Evolutionary conservation across 2,888 invertebrate species (phyloP).

Genomic region (Pheosia gnoma): DNA sequence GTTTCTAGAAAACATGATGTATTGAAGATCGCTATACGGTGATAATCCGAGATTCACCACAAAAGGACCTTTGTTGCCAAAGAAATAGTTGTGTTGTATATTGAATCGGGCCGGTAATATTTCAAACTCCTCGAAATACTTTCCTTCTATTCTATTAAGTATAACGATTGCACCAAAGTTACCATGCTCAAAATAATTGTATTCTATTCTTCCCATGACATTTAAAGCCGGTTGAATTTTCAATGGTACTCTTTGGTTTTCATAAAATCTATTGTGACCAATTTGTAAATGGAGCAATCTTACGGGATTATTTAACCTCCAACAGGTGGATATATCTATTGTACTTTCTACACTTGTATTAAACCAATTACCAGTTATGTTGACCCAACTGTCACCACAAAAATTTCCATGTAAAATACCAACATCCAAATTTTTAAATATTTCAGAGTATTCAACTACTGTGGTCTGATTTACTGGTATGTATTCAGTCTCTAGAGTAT

Average conservation of each 20-base stretch:
- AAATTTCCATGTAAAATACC: constrained; percentile 97
- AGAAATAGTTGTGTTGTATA: constrained; percentile 95
- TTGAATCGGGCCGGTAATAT: constrained; percentile 87
- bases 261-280: constrained; percentile 93
- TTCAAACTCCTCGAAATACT: constrained; percentile 91
- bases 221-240: constrained; percentile 93
- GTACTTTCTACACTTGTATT: constrained; percentile 91
- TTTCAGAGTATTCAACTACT: constrained; percentile 92
- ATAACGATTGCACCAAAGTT: constrained; percentile 92
- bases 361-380: constrained; percentile 96
- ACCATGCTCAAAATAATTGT: constrained; percentile 94
- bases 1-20: constrained; percentile 93
- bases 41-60: constrained; percentile 94
- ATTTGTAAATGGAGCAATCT: constrained; percentile 88
- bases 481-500: constrained; percentile 91
- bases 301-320: constrained; percentile 83
- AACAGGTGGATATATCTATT: constrained; percentile 93
- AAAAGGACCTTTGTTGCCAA: constrained; percentile 93
- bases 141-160: constrained; percentile 87
- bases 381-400: constrained; percentile 93
- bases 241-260: constrained; percentile 89
- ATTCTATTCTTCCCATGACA: constrained; percentile 90
- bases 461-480: constrained; percentile 93
- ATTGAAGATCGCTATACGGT: constrained; percentile 93
- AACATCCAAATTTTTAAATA: constrained; percentile 93